Evolutionary conservation across 2,113 vertebrate species (phyloP), one percentile per base, ranked within the genome.

Genomic region (Sebastes fasciatus): DNA sequence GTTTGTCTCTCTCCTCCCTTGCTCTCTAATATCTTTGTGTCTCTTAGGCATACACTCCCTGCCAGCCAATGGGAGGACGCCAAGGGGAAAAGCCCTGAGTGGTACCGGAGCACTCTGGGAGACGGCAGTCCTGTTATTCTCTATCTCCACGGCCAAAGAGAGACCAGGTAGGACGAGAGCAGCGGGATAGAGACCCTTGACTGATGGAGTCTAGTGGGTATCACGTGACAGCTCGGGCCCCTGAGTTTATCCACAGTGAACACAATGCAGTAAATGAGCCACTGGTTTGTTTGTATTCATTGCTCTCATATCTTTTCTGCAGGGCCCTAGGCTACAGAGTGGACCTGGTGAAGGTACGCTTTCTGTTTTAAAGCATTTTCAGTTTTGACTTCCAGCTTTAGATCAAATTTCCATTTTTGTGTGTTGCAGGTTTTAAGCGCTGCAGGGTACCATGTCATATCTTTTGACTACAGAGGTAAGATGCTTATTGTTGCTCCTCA

Each of bases 391-490:
- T 13, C 14, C 1, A 21, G 16, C 6, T 17, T 48, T 13, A n/a
- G 11, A 14, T 55, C 2, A 72, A 34, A 45, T 63, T 8, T n/a
- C 0, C 0, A 43, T 69, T 26, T 69, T 17, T 82, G 17, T 66
- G 10, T 1, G 48, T n/a, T 92, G 75, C 87, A 98, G 97, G 72
- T 91, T 0, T 95, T 98, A 89, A 97, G 97, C 17, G 90, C 94
- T 12, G 95, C 92, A 2, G 96, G 93, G 26, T 97, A 97, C 85
- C 97, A 98, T 26, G 93, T 98, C 51, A 77, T 97, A 82, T 94
- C 96, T 79, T 89, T 97, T 0, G 97, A 98, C 93, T 98, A 97
- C 92, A 94, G 97, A 96, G 97, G 97, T 98, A 92, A 74, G 19
- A 78, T n/a, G 4, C 6, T 74, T n/a, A 34, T 26, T 48, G 40